Percentiles rank a stretch among this genome's conserved stretches.
These are phyloP conservation scores for Epistrophe eligans DNA, from an alignment of 2,888 invertebrate genomes.

Conservation along the genomic window DNA sequence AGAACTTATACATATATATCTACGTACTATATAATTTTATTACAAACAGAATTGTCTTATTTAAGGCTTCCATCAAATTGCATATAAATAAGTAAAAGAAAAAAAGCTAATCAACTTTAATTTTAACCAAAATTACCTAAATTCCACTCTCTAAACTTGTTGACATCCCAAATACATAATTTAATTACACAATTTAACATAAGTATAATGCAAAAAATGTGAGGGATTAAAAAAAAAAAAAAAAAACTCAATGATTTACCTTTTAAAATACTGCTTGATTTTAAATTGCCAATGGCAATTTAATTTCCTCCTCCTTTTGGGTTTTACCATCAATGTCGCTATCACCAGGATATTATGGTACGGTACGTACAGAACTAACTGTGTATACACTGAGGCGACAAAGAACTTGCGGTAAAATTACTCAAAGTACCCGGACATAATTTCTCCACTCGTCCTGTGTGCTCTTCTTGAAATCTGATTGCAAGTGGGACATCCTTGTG, in stretches of 20 bases:
- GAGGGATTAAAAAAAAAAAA: not conserved
- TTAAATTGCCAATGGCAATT: conserved; percentile 56
- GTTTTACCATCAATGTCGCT: not conserved
- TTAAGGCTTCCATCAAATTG: not conserved
- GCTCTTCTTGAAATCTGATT: conserved; percentile 52
- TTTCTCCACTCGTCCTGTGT: conserved; percentile 28
- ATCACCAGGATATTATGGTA: not conserved
- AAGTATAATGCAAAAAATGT: too few species aligned
- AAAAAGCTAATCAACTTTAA: conserved; percentile 23
- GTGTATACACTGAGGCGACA: conserved; percentile 22
- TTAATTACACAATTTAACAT: not conserved
- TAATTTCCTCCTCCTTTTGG: conserved; percentile 42
- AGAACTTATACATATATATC: not conserved
- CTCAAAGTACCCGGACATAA: conserved; percentile 42
- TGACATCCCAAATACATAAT: not conserved
- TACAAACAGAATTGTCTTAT: not conserved
- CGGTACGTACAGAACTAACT: conserved; percentile 10
- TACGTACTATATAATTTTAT: not conserved
- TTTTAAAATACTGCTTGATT: conserved; percentile 8
- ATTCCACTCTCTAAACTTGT: not conserved
- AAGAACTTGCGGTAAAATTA: conserved; percentile 32
- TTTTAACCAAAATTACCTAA: conserved; percentile 6
- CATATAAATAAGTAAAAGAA: not conserved
- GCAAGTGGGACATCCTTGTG: conserved; percentile 47
- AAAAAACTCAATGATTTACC: conserved; percentile 19